phyloP scores from a whole-genome alignment of 2,888 invertebrate species.

The Idaea aversata region DNA sequence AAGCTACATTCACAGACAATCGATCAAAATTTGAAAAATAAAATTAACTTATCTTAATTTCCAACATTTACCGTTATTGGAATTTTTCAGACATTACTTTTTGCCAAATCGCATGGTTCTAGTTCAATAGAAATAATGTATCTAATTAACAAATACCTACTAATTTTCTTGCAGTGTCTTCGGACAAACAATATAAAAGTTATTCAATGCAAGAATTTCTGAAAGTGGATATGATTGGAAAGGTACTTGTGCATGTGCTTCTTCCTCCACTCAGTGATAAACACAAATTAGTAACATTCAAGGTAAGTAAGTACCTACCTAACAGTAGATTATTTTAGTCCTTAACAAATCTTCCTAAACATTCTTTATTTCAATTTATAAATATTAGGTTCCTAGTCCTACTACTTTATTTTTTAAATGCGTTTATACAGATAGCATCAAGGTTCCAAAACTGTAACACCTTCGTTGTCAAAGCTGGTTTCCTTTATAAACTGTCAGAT shows the following conservation, averaged over 20 bases:
- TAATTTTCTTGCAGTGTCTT: conserved; percentile 39
- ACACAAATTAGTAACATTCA: conserved; percentile 42
- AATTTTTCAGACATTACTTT: no score
- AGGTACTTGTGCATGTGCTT: conserved; percentile 43
- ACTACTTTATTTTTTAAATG: background rate
- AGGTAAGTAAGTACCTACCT: conserved; percentile 34
- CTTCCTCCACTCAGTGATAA: conserved; percentile 45
- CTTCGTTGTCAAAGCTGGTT: conserved; percentile 85
- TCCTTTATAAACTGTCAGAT: conserved; percentile 78
- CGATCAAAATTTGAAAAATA: no score
- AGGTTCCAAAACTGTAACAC: conserved; percentile 87
- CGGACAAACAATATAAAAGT: conserved; percentile 27
- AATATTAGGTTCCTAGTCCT: no score
- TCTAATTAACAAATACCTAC: background rate
- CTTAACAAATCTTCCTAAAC: background rate
- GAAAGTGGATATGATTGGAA: conserved; percentile 62
- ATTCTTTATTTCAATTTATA: no score
- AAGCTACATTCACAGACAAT: no score
- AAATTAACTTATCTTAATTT: no score
- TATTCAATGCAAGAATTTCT: conserved; percentile 66
- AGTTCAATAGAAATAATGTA: no score
- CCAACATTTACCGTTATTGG: no score
- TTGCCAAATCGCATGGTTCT: no score
- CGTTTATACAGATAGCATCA: conserved; percentile 82
- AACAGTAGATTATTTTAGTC: background rate